Evolutionary conservation across 2,797 vertebrate genomes (phyloP), one percentile per base, ranked within the genome.

Genomic region (Tapirus indicus): DNA sequence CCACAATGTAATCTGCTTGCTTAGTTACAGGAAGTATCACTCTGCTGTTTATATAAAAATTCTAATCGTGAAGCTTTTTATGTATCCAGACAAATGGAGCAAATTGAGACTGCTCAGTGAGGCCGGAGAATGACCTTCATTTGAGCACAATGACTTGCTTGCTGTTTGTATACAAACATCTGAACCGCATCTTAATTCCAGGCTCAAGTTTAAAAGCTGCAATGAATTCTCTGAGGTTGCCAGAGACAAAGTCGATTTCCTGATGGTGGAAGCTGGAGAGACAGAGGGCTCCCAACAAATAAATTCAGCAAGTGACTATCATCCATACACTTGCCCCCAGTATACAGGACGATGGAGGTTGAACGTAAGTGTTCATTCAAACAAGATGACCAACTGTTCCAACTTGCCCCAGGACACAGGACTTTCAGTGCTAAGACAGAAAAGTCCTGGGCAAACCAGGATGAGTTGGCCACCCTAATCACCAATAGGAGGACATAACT

Each of bases 71-170:
- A 79, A 84, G 72, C 64, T 92, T 93, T 91, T 88, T 83, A 62
- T 88, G 32, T 86, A 93, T 71, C 52, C 74, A 91, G 94, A 95
- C 91, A 97, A 97, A 97, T 47, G 92, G 94, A 97, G 72, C 90
- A 95, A 94, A 88, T 25, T 58, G 94, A 87, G 88, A 95, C 95
- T 94, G 92, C 54, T 96, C 92, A 91, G 47, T 5, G 69, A 97
- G 90, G 92, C 92, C 6, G 0, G 64, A 79, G 35, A 17, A 82
- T 90, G 96, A 97, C 97, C 93, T 97, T 86, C 38, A 4, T 82
- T 44, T 38, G 29, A 41, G 54, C 79, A 90, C 41, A 93, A 72
- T 20, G 64, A 94, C 80, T 91, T 64, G 60, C 38, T 80, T 93
- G 54, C 66, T 97, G 79, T 97, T 95, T 92, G 66, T 97, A 52